Evolutionary conservation across 2,113 vertebrate species (phyloP).

Genomic region (Cyprinodon tularosa): DNA sequence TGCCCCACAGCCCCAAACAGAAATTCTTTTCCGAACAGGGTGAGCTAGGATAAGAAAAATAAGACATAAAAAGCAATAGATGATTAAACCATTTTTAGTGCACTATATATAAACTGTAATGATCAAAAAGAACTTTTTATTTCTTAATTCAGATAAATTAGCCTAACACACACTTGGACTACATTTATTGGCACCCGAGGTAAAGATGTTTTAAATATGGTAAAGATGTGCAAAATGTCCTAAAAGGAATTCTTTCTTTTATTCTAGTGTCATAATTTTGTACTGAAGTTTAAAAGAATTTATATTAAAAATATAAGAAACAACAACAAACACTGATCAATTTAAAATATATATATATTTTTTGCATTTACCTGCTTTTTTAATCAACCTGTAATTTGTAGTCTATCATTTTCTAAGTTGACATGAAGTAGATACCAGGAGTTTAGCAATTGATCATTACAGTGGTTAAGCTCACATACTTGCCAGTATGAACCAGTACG

Average conservation of each 20-base stretch:
- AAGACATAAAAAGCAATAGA: neutral
- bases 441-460: neutral
- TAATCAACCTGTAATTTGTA: neutral
- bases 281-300: neutral
- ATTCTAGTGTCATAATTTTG: neutral
- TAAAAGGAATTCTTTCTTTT: neutral
- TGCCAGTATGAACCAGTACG: neutral
- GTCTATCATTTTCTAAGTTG: neutral
- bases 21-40: slow-evolving; percentile 77
- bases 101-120: neutral
- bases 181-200: neutral
- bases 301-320: neutral
- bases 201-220: neutral
- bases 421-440: neutral
- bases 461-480: neutral
- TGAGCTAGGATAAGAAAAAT: slow-evolving; percentile 59
- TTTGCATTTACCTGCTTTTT: neutral
- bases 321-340: no score
- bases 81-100: neutral
- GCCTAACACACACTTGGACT: neutral
- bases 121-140: neutral
- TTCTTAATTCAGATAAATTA: no score
- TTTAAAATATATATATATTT: no score
- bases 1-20: slow-evolving; percentile 69
- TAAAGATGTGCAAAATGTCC: neutral